A percentile compares a stretch with the other conserved stretches of the same genome.
Evolutionary conservation across 2,888 invertebrate species (phyloP).

Genomic region (Drosophila mayaguana): DNA sequence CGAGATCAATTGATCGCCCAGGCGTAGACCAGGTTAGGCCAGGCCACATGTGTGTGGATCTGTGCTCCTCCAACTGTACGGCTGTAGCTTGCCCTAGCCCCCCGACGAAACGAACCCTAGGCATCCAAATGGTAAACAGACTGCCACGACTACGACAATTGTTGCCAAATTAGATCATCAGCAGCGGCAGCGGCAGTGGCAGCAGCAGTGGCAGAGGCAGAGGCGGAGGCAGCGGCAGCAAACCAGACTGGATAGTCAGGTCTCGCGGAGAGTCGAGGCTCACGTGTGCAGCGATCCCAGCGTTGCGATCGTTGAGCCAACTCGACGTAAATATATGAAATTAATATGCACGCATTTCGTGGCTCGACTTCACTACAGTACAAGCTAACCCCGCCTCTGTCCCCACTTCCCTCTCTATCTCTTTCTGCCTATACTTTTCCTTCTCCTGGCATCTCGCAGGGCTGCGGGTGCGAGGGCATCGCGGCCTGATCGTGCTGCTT

Average conservation of each 20-base stretch:
- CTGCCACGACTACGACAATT: conserved; percentile 79
- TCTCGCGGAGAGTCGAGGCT: conserved; percentile 32
- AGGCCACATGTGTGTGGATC: conserved; percentile 51
- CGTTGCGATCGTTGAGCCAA: conserved; percentile 47
- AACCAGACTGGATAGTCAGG: conserved; percentile 58
- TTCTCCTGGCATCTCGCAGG: conserved; percentile 36
- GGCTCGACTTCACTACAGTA: conserved; percentile 48
- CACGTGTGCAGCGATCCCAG: conserved; percentile 55
- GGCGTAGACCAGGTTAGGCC: conserved; percentile 59
- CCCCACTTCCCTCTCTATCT: neutral
- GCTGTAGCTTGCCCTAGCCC: neutral
- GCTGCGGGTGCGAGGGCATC: neutral
- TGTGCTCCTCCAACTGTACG: conserved; percentile 23
- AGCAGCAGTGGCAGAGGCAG: conserved; percentile 65
- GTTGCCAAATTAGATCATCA: conserved; percentile 85
- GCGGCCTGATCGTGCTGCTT: conserved; percentile 63
- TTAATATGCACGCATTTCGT: conserved; percentile 83
- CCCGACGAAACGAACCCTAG: neutral
- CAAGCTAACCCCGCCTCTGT: neutral
- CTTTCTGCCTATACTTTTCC: neutral
- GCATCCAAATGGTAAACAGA: conserved; percentile 42
- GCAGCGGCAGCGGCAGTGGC: conserved; percentile 62
- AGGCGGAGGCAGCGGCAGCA: conserved; percentile 64
- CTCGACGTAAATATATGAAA: conserved; percentile 69
- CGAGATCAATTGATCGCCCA: conserved; percentile 82